Percentiles rank a stretch among this genome's conserved stretches.
Conservation (phyloP, 2,888 invertebrate genomes). For the Latheticus oryzae region DNA sequence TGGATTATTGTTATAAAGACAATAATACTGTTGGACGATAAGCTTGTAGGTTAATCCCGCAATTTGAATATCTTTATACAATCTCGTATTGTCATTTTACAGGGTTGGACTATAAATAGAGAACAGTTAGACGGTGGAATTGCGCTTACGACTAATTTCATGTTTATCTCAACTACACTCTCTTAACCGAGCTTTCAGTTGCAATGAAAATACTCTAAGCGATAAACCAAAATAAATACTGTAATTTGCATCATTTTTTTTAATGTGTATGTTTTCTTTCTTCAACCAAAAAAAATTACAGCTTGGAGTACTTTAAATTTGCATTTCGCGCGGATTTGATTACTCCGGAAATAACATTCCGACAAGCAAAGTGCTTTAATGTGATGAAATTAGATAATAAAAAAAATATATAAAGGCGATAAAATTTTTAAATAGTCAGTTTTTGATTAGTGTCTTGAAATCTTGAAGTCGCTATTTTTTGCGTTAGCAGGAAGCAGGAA, state of each 20-base stretch:
- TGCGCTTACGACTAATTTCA: slow-evolving; percentile 20
- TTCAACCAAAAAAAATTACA: neutral
- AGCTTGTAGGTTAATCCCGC: slow-evolving; percentile 23
- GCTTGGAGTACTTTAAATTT: slow-evolving; percentile 4
- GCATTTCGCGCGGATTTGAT: slow-evolving; percentile 10
- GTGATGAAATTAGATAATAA: slow-evolving; percentile 15
- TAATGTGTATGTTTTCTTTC: neutral
- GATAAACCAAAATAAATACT: slow-evolving; percentile 18
- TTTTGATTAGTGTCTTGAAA: too few species aligned
- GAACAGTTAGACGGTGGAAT: slow-evolving; percentile 3
- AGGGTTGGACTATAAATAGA: slow-evolving; percentile 21
- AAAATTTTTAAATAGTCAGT: slow-evolving; percentile 7
- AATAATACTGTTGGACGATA: slow-evolving; percentile 7
- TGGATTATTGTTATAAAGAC: too few species aligned
- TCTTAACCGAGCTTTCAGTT: slow-evolving; percentile 12
- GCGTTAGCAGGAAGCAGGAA: slow-evolving; percentile 17
- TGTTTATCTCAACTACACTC: slow-evolving; percentile 28
- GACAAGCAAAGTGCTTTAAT: slow-evolving; percentile 4
- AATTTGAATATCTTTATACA: slow-evolving; percentile 30
- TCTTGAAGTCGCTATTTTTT: too few species aligned
- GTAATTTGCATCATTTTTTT: slow-evolving; percentile 11
- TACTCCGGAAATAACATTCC: slow-evolving; percentile 5
- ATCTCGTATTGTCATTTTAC: slow-evolving; percentile 28
- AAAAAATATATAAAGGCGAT: slow-evolving; percentile 5
- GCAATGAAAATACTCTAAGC: slow-evolving; percentile 10